A percentile compares a stretch with the other conserved stretches of the same genome.
phyloP scores from a whole-genome alignment of 1,140 invertebrate genomes.

The Drosophila nikananu region DNA sequence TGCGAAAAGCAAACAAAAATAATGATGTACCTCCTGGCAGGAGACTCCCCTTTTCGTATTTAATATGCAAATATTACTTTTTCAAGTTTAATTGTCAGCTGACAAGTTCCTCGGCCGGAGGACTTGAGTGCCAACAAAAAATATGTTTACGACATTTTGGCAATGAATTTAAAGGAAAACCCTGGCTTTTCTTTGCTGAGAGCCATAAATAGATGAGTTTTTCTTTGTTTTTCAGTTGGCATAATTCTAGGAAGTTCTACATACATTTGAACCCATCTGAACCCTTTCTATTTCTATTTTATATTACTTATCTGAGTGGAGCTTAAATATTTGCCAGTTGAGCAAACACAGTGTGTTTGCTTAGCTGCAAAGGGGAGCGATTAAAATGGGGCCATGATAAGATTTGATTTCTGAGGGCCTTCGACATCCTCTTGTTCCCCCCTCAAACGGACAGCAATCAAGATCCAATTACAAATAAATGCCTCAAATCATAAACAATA shows the following conservation, averaged over 20 bases:
- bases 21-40: background rate
- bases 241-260: constrained; percentile 6
- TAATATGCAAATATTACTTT: constrained; percentile 43
- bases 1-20: constrained; percentile 9
- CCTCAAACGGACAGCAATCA: constrained; percentile 41
- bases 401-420: constrained; percentile 11
- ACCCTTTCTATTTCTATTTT: constrained; percentile 20
- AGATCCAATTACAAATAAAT: constrained; percentile 54
- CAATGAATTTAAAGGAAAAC: constrained; percentile 1
- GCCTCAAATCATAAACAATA: constrained; percentile 42
- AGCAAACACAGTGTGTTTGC: constrained; percentile 46
- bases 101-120: background rate
- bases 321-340: constrained; percentile 35
- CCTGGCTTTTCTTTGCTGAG: background rate
- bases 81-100: constrained; percentile 56
- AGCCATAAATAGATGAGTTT: constrained; percentile 22
- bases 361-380: constrained; percentile 49
- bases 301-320: constrained; percentile 10
- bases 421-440: constrained; percentile 1
- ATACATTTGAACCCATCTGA: background rate
- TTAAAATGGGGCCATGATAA: constrained; percentile 47
- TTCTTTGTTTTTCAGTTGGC: background rate
- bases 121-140: background rate
- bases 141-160: background rate
- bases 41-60: background rate